Evolutionary conservation across 2,797 vertebrate species (phyloP).

Genomic region (Coregonus ussuriensis): DNA sequence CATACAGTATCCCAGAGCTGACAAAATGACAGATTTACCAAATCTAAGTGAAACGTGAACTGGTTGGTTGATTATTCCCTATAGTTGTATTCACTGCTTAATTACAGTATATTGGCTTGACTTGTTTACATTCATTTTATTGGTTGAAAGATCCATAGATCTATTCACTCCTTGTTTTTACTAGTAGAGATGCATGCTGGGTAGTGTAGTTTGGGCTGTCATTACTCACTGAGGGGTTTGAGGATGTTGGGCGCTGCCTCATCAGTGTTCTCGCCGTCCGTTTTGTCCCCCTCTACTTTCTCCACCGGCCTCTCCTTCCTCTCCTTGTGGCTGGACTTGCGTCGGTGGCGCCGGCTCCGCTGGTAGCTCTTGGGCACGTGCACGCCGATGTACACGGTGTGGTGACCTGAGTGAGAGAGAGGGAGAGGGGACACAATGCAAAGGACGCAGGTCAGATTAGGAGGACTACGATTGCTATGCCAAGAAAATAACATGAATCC

Average conservation of each 20-base stretch:
- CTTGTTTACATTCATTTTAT: not conserved
- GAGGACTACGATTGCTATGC: conserved; percentile 19
- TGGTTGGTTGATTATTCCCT: not conserved
- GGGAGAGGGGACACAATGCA: conserved; percentile 12
- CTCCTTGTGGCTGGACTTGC: conserved; percentile 88
- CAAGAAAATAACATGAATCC: conserved; percentile 38
- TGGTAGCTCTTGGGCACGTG: conserved; percentile 96
- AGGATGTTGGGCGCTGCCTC: conserved; percentile 84
- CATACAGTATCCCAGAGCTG: too few species aligned
- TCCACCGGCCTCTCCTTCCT: conserved; percentile 85
- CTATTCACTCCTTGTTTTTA: too few species aligned
- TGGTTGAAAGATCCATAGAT: not conserved
- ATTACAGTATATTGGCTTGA: too few species aligned
- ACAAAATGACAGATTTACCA: too few species aligned
- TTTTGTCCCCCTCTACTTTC: conserved; percentile 83
- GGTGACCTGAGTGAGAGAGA: conserved; percentile 81
- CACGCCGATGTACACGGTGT: conserved; percentile 96
- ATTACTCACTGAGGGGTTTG: conserved; percentile 91
- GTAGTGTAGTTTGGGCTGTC: not conserved
- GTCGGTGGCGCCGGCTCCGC: conserved; percentile 87
- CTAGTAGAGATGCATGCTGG: not conserved
- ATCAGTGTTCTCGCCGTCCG: conserved; percentile 83
- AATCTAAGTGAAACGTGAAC: not conserved
- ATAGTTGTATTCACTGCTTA: not conserved
- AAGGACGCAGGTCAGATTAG: conserved; percentile 35